Conservation (phyloP, 2,888 invertebrate genomes). For the Erannis defoliaria region DNA sequence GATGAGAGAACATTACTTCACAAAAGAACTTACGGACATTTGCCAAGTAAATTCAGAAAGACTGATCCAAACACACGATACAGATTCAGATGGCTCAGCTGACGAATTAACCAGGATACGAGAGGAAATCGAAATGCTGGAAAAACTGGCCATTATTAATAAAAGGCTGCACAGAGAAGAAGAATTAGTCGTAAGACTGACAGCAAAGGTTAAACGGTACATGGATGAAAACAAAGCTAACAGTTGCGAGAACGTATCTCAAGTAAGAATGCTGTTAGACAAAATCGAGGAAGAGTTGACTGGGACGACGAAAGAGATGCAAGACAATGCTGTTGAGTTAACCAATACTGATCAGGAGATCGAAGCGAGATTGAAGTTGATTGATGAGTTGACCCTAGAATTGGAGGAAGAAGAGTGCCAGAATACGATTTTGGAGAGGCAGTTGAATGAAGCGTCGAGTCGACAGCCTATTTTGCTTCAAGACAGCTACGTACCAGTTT, state of each 20-base stretch:
- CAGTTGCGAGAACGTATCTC: constrained; percentile 79
- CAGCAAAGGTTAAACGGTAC: constrained; percentile 88
- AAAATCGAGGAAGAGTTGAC: constrained; percentile 85
- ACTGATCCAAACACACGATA: constrained; percentile 77
- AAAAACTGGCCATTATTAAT: constrained; percentile 91
- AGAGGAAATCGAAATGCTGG: constrained; percentile 90
- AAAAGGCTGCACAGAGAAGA: constrained; percentile 91
- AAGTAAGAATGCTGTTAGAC: constrained; percentile 79
- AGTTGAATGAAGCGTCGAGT: constrained; percentile 78
- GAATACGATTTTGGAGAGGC: constrained; percentile 79
- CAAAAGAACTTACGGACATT: constrained; percentile 83
- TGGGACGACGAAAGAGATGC: constrained; percentile 82
- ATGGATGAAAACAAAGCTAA: constrained; percentile 83
- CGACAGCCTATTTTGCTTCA: constrained; percentile 78
- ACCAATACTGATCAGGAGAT: constrained; percentile 83
- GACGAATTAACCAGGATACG: constrained; percentile 86
- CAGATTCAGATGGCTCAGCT: constrained; percentile 82
- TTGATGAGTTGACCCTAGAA: constrained; percentile 84
- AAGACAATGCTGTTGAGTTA: constrained; percentile 81
- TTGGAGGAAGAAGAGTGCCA: constrained; percentile 82
- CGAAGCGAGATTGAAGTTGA: constrained; percentile 81
- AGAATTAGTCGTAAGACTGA: constrained; percentile 89
- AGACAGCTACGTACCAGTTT: constrained; percentile 79
- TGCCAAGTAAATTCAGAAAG: constrained; percentile 84
- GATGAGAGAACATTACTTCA: constrained; percentile 85